Conservation (phyloP, 2,888 invertebrate genomes). For the Choristoneura rosaceana region DNA sequence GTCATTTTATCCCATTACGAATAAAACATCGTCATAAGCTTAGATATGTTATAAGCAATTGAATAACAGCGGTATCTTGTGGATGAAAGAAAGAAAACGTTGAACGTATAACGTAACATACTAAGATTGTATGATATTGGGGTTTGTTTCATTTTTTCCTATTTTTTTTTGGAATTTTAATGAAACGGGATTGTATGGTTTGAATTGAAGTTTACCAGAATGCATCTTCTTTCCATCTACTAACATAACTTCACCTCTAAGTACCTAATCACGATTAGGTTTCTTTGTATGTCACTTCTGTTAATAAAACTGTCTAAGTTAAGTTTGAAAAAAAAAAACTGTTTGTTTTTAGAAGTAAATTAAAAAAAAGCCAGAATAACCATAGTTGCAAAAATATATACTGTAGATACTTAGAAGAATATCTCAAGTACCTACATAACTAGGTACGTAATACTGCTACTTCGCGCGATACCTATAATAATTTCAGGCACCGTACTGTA, state of each 20-base stretch:
- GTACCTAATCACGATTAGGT: too few species aligned
- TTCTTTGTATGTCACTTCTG: too few species aligned
- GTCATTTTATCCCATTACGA: constrained; percentile 69
- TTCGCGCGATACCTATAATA: not conserved
- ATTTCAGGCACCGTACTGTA: not conserved
- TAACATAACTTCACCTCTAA: too few species aligned
- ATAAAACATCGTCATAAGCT: constrained; percentile 57
- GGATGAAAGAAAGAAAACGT: not conserved
- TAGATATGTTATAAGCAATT: constrained; percentile 20
- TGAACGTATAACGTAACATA: not conserved
- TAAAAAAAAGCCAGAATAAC: not conserved
- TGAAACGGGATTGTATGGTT: too few species aligned
- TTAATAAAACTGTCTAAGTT: too few species aligned
- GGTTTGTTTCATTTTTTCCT: not conserved
- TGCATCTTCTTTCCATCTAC: too few species aligned
- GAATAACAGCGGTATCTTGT: constrained; percentile 2
- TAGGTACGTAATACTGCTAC: not conserved
- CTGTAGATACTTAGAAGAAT: not conserved
- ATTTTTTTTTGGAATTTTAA: too few species aligned
- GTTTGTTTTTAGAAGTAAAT: not conserved
- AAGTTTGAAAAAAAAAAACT: too few species aligned
- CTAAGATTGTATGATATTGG: not conserved
- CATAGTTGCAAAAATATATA: not conserved
- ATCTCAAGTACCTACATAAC: not conserved
- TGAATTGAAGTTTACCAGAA: too few species aligned